Evolutionary conservation across 2,797 vertebrate genomes (phyloP).

Genomic region (Danio albolineatus): DNA sequence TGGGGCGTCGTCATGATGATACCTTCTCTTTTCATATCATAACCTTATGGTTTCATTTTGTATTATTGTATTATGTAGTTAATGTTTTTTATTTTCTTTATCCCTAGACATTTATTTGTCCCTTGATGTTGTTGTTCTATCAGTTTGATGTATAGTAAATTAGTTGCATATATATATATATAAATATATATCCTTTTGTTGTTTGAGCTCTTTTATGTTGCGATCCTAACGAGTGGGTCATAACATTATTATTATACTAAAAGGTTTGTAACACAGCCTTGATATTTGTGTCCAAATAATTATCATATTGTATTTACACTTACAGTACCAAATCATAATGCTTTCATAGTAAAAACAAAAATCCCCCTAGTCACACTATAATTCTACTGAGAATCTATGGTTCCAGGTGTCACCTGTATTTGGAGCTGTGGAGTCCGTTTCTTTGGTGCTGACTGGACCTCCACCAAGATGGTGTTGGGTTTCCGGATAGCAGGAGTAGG

Average conservation of each 20-base stretch:
- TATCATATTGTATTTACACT: background rate
- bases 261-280: background rate
- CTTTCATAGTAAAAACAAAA: background rate
- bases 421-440: constrained; percentile 72
- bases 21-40: too few relatives aligned
- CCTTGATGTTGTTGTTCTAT: too few relatives aligned
- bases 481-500: constrained; percentile 63
- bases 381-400: background rate
- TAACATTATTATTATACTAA: background rate
- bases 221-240: too few relatives aligned
- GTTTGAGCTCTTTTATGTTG: too few relatives aligned
- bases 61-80: too few relatives aligned
- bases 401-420: constrained; percentile 77
- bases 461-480: constrained; percentile 73
- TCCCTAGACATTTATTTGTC: too few relatives aligned
- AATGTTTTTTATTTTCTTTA: too few relatives aligned
- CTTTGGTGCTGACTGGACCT: constrained; percentile 73
- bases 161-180: too few relatives aligned
- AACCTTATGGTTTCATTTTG: too few relatives aligned
- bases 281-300: background rate
- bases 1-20: too few relatives aligned
- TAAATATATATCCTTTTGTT: too few relatives aligned
- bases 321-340: background rate
- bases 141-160: too few relatives aligned
- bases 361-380: background rate